Evolutionary conservation across 2,113 vertebrate species (phyloP).

Genomic region (Rousettus leschenaultii): DNA sequence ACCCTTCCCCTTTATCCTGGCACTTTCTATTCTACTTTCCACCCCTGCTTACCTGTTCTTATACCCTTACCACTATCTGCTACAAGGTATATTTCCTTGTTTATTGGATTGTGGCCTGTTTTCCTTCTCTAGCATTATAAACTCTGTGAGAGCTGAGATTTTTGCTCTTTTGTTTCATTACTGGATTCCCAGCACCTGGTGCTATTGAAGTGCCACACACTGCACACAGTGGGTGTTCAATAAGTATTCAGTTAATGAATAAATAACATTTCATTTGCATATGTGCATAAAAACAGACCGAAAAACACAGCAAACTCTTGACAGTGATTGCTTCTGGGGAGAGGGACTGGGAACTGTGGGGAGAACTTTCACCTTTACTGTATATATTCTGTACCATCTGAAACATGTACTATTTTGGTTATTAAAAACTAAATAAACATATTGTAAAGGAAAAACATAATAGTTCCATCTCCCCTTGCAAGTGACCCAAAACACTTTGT

Average conservation of each 20-base stretch:
- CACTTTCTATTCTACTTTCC: background rate
- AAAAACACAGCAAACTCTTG: background rate
- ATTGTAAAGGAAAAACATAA: slow-evolving; percentile 28
- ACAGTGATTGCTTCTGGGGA: background rate
- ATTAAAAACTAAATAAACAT: slow-evolving; percentile 30
- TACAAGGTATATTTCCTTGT: background rate
- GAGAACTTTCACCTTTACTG: background rate
- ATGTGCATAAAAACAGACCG: background rate
- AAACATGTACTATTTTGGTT: background rate
- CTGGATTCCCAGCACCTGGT: background rate
- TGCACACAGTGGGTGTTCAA: background rate
- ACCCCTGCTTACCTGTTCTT: background rate
- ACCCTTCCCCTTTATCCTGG: background rate
- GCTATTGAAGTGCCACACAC: background rate
- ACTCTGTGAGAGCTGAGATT: background rate
- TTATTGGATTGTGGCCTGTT: background rate
- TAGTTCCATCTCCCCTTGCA: background rate
- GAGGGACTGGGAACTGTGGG: background rate
- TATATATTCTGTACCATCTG: background rate
- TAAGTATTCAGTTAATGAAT: background rate
- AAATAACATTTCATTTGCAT: slow-evolving; percentile 9
- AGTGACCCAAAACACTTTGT: background rate
- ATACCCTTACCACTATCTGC: too few relatives aligned
- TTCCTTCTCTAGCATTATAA: background rate
- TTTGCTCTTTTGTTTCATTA: slow-evolving; percentile 1